Conservation (phyloP, 2,113 vertebrate genomes). For the Gavialis gangeticus region DNA sequence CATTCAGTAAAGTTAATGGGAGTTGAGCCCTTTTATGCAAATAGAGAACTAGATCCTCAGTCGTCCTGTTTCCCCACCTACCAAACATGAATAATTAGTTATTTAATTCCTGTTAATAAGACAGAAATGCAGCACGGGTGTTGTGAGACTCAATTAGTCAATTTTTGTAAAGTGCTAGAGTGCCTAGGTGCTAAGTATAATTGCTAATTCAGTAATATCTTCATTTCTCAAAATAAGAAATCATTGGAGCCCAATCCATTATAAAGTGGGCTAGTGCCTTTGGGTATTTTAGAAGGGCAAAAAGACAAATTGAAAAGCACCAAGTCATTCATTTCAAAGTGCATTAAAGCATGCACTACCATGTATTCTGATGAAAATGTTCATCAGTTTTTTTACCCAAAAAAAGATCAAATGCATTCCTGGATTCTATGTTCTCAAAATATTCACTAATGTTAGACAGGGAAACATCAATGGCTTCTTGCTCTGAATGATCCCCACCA, state of each 20-base stretch:
- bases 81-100: constrained; percentile 28
- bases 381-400: constrained; percentile 45
- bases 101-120: constrained; percentile 33
- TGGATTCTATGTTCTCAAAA: constrained; percentile 69
- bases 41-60: neutral
- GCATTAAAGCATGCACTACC: constrained; percentile 48
- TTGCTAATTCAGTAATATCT: constrained; percentile 53
- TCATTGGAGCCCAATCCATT: constrained; percentile 59
- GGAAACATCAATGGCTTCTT: constrained; percentile 37
- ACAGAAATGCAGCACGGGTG: neutral
- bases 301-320: constrained; percentile 72
- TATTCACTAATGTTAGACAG: constrained; percentile 51
- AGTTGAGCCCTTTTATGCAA: neutral
- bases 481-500: constrained; percentile 26
- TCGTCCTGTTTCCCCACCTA: neutral
- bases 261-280: constrained; percentile 72
- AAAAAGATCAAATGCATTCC: constrained; percentile 68
- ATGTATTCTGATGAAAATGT: constrained; percentile 54
- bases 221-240: constrained; percentile 70
- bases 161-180: neutral
- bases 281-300: constrained; percentile 75
- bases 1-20: neutral
- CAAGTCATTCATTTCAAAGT: constrained; percentile 69
- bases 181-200: neutral
- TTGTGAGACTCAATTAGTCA: constrained; percentile 22